A percentile compares a stretch with the other conserved stretches of the same genome.
phyloP scores from a whole-genome alignment of 2,797 vertebrate species.

The Molossus alvarezi region DNA sequence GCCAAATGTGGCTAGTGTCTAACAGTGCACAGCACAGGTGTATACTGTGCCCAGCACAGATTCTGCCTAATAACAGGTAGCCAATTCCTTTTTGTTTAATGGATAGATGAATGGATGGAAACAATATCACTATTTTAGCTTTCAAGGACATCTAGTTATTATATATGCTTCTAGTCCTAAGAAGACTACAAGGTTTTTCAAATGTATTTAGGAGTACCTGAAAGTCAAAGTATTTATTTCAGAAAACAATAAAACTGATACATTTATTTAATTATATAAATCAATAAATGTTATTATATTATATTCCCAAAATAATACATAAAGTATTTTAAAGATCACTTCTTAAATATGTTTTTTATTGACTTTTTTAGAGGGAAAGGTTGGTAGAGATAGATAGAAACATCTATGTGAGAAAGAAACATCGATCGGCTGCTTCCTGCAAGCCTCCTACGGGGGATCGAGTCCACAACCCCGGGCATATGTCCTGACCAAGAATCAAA shows the following conservation, averaged over 20 bases:
- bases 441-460: too few species aligned
- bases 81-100: neutral
- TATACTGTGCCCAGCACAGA: neutral
- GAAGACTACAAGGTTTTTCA: neutral
- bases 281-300: neutral
- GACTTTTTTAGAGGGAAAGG: too few species aligned
- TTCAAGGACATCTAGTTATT: neutral
- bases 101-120: slow-evolving; percentile 27
- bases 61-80: neutral
- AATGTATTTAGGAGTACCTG: neutral
- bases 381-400: too few species aligned
- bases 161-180: neutral
- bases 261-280: slow-evolving; percentile 24
- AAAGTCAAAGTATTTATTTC: slow-evolving; percentile 24
- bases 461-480: too few species aligned
- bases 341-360: neutral
- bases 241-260: neutral
- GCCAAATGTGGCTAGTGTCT: neutral
- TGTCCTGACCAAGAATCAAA: too few species aligned
- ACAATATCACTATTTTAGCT: neutral
- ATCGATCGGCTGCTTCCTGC: too few species aligned
- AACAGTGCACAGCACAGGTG: neutral
- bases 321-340: neutral
- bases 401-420: too few species aligned
- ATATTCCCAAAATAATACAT: neutral